Base-by-base conservation (phyloP, 2,113 vertebrate genomes). In the Carassius auratus region DNA sequence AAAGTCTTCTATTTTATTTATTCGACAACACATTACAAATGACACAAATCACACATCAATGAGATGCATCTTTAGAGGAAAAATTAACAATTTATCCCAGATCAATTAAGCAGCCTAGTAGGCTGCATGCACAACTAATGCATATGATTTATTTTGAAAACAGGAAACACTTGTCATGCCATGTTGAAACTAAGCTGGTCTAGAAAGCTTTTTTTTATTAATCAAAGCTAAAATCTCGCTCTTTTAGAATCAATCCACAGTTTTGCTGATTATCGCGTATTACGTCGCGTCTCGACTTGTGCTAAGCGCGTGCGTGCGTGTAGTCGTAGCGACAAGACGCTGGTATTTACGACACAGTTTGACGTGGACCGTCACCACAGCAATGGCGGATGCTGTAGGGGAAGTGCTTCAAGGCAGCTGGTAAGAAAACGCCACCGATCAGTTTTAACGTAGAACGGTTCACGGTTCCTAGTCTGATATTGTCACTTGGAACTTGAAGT, bases 381-480 rank as follows among this genome's bases (percentile, higher is more conserved):
- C 93, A 93, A 96, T 96, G 95, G 95, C 95, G 93, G 94, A 95
- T 21, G 77, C 92, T 52, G 92, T 57, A 84, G 94, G 93, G 85
- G 94, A 95, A 93, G 91, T 92, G 83, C 88, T 93, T 87, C 91
- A 86, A 81, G 90, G 94, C 89, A 92, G 90, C 92, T 95, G 94
- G 95, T 96, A 90, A 95, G 95, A 76, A 71, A 14, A 76, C 86
- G 15, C 66, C 38, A 17, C 38, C 62, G 8, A 59, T 33, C 33
- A 14, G 0, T 59, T 84, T 26, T 23, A 19, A 13, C 73, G 1
- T 2, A 50, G 21, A 45, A 33, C 3, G 9, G n/a, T 73, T 81
- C 4, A 48, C 61, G 8, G n/a, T 14, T 30, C 15, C 8, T 13
- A 81, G 13, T 1, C 12, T 45, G 77, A 45, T 64, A 64, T 45